Conservation (phyloP, 2,888 invertebrate genomes). For the Nomada fucata region DNA sequence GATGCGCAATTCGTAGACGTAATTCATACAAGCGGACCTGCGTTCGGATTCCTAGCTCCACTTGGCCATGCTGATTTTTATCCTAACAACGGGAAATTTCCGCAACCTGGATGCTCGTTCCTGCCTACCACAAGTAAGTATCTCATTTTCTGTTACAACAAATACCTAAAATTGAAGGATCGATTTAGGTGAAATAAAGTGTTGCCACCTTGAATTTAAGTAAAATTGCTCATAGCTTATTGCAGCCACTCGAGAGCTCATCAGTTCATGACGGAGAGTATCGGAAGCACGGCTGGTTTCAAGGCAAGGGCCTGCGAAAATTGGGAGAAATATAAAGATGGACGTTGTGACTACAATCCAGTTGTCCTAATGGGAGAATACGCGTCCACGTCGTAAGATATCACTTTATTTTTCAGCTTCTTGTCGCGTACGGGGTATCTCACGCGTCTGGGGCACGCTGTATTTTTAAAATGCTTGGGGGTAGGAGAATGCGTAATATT, state of each 20-base stretch:
- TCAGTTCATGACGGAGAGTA: conserved; percentile 77
- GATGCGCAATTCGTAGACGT: conserved; percentile 85
- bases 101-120: conserved; percentile 77
- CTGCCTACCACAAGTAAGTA: conserved; percentile 75
- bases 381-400: conserved; percentile 76
- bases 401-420: neutral
- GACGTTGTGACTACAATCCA: conserved; percentile 74
- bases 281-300: conserved; percentile 75
- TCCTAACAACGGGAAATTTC: conserved; percentile 80
- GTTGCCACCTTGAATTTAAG: too few species aligned
- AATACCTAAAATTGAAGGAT: too few species aligned
- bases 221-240: conserved; percentile 68
- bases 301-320: conserved; percentile 74
- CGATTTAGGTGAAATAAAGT: too few species aligned
- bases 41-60: conserved; percentile 84
- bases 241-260: conserved; percentile 78
- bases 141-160: too few species aligned
- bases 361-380: conserved; percentile 77
- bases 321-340: conserved; percentile 75
- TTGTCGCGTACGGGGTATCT: neutral
- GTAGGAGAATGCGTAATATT: too few species aligned
- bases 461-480: too few species aligned
- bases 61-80: conserved; percentile 85
- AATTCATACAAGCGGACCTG: conserved; percentile 85
- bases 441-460: too few species aligned